phyloP scores from a whole-genome alignment of 2,888 invertebrate genomes.

The Dryomyza anilis region DNA sequence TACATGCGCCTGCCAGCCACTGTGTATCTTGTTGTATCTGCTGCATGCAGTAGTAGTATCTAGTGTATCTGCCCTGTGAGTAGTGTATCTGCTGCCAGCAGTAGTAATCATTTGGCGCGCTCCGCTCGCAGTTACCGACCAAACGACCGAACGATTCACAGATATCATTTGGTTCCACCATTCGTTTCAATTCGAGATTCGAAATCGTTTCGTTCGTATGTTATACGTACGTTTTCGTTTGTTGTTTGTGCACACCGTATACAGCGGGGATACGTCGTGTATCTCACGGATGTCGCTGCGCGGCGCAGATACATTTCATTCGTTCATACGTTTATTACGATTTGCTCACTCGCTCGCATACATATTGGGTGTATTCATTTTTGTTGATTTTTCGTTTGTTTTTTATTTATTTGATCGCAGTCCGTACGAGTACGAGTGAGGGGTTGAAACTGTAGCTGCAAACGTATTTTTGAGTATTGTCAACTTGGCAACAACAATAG shows the following conservation, averaged over 20 bases:
- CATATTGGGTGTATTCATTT: too few relatives aligned
- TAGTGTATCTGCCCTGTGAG: background rate
- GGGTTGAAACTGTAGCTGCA: background rate
- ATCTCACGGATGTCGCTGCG: background rate
- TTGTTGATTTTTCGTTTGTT: too few relatives aligned
- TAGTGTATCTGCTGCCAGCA: background rate
- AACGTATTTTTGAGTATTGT: constrained; percentile 29
- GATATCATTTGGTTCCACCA: constrained; percentile 24
- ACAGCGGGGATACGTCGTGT: too few relatives aligned
- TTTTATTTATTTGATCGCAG: too few relatives aligned
- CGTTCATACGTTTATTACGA: constrained; percentile 4
- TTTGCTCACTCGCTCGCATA: constrained; percentile 15
- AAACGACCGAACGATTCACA: constrained; percentile 9
- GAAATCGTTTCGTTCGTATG: constrained; percentile 13
- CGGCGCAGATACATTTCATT: constrained; percentile 21
- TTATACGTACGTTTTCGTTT: too few relatives aligned
- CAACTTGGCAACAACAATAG: background rate
- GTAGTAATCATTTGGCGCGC: background rate
- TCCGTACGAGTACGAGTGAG: background rate
- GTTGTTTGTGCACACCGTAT: constrained; percentile 32
- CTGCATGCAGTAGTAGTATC: background rate
- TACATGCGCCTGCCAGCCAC: background rate
- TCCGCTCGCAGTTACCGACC: background rate
- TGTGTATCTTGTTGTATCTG: background rate
- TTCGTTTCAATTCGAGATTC: constrained; percentile 17